A percentile compares a stretch with the other conserved stretches of the same genome.
Evolutionary conservation across 2,888 invertebrate genomes (phyloP).

Genomic region (Habrosyne pyritoides): DNA sequence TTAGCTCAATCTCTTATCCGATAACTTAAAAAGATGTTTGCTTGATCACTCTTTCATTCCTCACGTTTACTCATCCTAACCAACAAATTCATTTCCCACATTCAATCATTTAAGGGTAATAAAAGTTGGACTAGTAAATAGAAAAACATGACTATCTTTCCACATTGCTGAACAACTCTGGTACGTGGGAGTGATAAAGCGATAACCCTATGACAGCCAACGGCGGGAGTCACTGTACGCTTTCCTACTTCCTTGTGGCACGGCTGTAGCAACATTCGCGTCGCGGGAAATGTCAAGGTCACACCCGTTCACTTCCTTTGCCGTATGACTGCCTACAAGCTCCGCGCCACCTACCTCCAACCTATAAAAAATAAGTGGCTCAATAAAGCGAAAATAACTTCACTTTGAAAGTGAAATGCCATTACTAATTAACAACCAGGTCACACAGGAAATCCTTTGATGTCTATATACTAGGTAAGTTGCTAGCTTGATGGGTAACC

Average conservation of each 20-base stretch:
- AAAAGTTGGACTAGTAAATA: neutral
- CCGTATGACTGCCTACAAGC: conserved; percentile 17
- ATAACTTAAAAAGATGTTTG: too few species aligned
- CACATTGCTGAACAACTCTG: neutral
- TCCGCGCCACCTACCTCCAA: conserved; percentile 39
- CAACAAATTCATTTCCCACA: neutral
- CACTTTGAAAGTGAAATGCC: neutral
- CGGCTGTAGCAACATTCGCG: conserved; percentile 52
- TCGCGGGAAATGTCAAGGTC: conserved; percentile 79
- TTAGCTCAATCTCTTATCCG: too few species aligned
- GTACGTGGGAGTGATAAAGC: conserved; percentile 7
- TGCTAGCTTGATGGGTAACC: too few species aligned
- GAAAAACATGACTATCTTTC: neutral
- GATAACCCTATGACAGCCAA: conserved; percentile 25
- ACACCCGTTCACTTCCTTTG: conserved; percentile 76
- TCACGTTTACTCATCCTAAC: too few species aligned
- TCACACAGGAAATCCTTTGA: neutral
- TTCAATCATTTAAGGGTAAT: neutral
- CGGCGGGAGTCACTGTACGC: conserved; percentile 23
- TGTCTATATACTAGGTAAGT: neutral
- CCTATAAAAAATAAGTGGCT: neutral
- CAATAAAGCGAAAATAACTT: neutral
- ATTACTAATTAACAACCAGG: neutral
- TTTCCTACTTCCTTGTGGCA: conserved; percentile 65
- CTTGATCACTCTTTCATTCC: too few species aligned